Conservation (phyloP, 2,888 invertebrate species). For the Polylopha cassiicola region DNA sequence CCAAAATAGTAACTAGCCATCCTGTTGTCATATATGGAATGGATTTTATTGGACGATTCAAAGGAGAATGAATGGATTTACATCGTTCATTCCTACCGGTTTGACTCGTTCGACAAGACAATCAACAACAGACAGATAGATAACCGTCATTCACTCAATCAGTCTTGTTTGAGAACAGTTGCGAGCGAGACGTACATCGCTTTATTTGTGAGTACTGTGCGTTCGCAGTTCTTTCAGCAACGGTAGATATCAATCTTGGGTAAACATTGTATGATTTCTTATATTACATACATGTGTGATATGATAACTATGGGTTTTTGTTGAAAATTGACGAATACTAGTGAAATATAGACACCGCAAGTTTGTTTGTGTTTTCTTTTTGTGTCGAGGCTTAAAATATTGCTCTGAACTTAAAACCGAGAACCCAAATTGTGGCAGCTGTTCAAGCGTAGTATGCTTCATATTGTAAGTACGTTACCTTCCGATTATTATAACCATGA, state of each 20-base stretch:
- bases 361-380: conserved; percentile 61
- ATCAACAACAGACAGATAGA: conserved; percentile 12
- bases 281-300: conserved; percentile 13
- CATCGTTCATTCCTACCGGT: conserved; percentile 3
- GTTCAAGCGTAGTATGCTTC: conserved; percentile 69
- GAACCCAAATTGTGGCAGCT: conserved; percentile 56
- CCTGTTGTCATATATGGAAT: conserved; percentile 10
- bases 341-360: conserved; percentile 40
- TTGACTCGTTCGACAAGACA: conserved; percentile 8
- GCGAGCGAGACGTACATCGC: conserved; percentile 67
- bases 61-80: conserved; percentile 12
- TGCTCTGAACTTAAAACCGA: conserved; percentile 34
- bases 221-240: conserved; percentile 56
- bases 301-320: conserved; percentile 2
- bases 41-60: conserved; percentile 10
- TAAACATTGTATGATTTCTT: conserved; percentile 23
- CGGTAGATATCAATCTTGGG: conserved; percentile 24
- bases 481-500: no score
- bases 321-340: conserved; percentile 2
- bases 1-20: neutral
- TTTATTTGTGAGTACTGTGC: conserved; percentile 63
- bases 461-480: conserved; percentile 60
- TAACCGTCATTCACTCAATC: conserved; percentile 21
- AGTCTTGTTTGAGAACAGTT: conserved; percentile 39
- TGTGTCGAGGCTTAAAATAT: conserved; percentile 46